These are phyloP conservation scores for Capromys pilorides DNA, from an alignment of 2,797 vertebrate genomes.

Conservation along the genomic window DNA sequence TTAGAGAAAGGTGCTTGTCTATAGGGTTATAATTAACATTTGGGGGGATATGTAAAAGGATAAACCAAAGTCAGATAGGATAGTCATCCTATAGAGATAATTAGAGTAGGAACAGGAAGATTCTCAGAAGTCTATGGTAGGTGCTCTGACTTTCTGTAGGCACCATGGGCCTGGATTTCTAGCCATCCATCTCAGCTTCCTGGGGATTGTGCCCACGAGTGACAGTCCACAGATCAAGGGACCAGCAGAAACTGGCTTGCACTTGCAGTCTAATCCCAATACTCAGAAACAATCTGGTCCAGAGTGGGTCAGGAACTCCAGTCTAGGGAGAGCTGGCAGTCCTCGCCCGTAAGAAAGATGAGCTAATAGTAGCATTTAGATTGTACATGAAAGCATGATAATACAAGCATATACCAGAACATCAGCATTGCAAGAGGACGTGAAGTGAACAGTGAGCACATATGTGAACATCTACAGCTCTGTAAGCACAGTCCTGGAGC, in stretches of 20 bases:
- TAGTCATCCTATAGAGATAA: not conserved
- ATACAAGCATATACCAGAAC: not conserved
- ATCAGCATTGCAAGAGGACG: not conserved
- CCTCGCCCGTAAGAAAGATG: not conserved
- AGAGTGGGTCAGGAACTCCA: not conserved
- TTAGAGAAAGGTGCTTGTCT: not conserved
- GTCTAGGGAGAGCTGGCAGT: not conserved
- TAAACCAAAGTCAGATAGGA: not conserved
- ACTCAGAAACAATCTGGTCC: not conserved
- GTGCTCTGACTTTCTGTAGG: not conserved
- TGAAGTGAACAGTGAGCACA: not conserved
- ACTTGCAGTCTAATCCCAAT: not conserved
- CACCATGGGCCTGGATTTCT: not conserved
- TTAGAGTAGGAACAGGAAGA: not conserved
- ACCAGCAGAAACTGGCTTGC: not conserved
- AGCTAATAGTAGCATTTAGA: not conserved
- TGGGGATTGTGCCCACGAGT: not conserved
- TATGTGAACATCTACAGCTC: not conserved
- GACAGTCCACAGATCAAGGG: not conserved
- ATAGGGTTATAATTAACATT: not conserved
- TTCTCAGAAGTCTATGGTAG: not conserved
- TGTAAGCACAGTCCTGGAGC: not conserved
- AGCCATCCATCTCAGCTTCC: not conserved
- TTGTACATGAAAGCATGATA: not conserved
- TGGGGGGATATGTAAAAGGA: not conserved